Evolutionary conservation across 1,140 invertebrate genomes (phyloP), one percentile per base, ranked within the genome.

Genomic region (Aethina tumida): DNA sequence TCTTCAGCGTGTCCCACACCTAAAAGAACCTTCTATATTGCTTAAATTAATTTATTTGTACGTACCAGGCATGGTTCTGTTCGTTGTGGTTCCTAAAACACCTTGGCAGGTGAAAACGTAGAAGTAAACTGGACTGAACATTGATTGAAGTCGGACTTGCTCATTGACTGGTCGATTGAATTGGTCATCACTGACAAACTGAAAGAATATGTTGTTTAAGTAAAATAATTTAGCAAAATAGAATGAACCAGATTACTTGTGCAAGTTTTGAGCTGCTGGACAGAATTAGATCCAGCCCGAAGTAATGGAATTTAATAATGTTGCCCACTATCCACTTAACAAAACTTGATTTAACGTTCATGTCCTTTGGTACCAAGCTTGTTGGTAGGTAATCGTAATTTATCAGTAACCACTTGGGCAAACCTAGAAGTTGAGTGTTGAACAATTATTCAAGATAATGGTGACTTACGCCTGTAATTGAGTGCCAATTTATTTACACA

Each of bases 61-160:
- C 29, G 25, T 27, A 39, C 36, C 35, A 18, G 24, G 10, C 18
- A 13, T 12, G 16, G 13, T 21, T 34, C 20, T 7, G 32, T 16
- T 2, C 32, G 5, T 6, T n/a, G 19, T 19, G 14, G 12, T n/a
- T 9, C 43, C 44, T 9, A 52, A 21, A 10, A 40, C 35, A 16
- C 53, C 53, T 31, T 45, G 36, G 40, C 53, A 51, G 13, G 46
- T 46, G 31, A 55, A 55, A 10, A 48, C 40, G 33, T 55, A 55
- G 15, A 49, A 45, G 29, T 45, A 53, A 2, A 53, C 45, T 4
- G 36, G 34, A 3, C 32, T 38, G 30, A 47, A 45, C 18, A 43
- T 44, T 8, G 51, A 45, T 25, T 42, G 40, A 10, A 44, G 18
- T 12, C 39, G 25, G 1, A 48, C 50, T 7, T 41, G 45, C 33